Conservation (phyloP, 2,113 vertebrate genomes). For the Aramus guarauna region DNA sequence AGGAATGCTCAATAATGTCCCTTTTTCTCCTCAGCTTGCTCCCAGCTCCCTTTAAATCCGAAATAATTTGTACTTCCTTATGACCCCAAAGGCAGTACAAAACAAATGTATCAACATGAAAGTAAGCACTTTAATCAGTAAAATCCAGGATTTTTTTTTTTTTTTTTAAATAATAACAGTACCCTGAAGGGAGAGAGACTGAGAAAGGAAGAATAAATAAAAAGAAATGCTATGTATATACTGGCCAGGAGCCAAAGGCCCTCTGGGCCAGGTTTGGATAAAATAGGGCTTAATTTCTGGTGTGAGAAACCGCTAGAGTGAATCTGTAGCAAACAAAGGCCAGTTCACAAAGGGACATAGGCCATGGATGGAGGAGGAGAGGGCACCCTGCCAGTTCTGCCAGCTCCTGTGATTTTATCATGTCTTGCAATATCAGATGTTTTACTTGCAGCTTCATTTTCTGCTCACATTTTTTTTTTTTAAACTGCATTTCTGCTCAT, state of each 20-base stretch:
- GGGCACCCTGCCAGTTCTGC: slow-evolving; percentile 34
- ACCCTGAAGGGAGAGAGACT: not conserved
- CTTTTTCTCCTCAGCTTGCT: not conserved
- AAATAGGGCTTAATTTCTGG: slow-evolving; percentile 50
- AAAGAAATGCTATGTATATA: slow-evolving; percentile 28
- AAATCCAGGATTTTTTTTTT: not conserved
- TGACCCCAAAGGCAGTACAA: slow-evolving; percentile 1
- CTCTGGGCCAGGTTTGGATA: slow-evolving; percentile 47
- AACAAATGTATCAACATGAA: slow-evolving; percentile 17
- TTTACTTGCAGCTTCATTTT: not conserved
- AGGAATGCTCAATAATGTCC: not conserved
- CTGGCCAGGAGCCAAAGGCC: slow-evolving; percentile 48
- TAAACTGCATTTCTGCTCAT: not conserved
- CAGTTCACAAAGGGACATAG: slow-evolving; percentile 28
- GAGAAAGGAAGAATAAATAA: slow-evolving; percentile 21
- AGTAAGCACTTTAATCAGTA: not conserved
- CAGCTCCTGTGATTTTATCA: slow-evolving; percentile 16
- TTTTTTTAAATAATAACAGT: not conserved
- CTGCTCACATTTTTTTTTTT: not conserved
- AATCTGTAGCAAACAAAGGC: slow-evolving; percentile 45
- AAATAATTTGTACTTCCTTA: not conserved
- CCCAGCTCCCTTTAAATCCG: not conserved
- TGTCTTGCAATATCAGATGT: slow-evolving; percentile 9
- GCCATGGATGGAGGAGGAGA: not conserved
- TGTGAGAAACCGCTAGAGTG: slow-evolving; percentile 47